Conservation (phyloP, 2,888 invertebrate genomes). For the Lasioglossum leucozonium region DNA sequence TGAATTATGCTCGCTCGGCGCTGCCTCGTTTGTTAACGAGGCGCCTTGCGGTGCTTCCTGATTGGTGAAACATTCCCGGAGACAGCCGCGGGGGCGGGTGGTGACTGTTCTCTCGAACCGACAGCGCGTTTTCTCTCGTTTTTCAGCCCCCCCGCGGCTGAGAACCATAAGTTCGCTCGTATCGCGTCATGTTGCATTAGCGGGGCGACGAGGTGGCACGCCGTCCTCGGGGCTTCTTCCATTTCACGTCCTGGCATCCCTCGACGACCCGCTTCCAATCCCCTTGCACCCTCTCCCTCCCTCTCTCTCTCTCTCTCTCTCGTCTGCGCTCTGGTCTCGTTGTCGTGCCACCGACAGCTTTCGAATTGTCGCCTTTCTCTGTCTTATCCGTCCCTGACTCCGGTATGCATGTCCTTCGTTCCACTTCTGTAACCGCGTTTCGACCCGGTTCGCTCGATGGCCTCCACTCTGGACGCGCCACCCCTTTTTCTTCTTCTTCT, state of each 20-base stretch:
- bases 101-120: slow-evolving; percentile 19
- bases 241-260: slow-evolving; percentile 61
- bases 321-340: not conserved
- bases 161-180: slow-evolving; percentile 58
- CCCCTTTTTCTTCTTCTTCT: slow-evolving; percentile 34
- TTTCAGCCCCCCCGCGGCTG: slow-evolving; percentile 45
- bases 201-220: slow-evolving; percentile 75
- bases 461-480: slow-evolving; percentile 47
- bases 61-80: slow-evolving; percentile 48
- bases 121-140: slow-evolving; percentile 48
- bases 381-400: slow-evolving; percentile 36
- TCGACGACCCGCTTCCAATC: slow-evolving; percentile 52
- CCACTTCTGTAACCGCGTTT: slow-evolving; percentile 58
- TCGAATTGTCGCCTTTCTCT: slow-evolving; percentile 47
- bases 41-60: slow-evolving; percentile 35
- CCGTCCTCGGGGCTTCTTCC: slow-evolving; percentile 72
- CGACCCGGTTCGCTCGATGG: slow-evolving; percentile 57
- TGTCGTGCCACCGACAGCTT: slow-evolving; percentile 39
- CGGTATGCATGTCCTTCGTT: slow-evolving; percentile 54
- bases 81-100: not conserved
- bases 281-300: not conserved
- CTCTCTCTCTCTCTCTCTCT: not conserved
- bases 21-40: slow-evolving; percentile 44
- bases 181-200: slow-evolving; percentile 81
- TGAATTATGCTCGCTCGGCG: slow-evolving; percentile 51